These are phyloP conservation scores for Mobula hypostoma DNA, from an alignment of 2,113 vertebrate species.

Conservation along the genomic window DNA sequence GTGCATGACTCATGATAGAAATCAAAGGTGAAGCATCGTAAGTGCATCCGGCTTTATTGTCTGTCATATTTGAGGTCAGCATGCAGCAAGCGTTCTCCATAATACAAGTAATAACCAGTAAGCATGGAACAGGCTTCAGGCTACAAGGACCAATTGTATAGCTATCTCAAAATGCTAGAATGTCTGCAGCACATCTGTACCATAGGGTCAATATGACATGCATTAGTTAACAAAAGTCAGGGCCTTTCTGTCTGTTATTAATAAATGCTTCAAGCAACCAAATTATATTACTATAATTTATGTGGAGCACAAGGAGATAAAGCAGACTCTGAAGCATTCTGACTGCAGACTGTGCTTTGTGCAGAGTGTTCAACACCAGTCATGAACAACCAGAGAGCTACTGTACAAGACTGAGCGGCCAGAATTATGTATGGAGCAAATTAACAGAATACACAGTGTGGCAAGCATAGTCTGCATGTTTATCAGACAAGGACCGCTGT, in stretches of 20 bases:
- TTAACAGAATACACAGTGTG: neutral
- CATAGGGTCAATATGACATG: neutral
- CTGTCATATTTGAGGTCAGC: neutral
- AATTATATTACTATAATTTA: neutral
- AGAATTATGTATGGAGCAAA: neutral
- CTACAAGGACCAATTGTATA: neutral
- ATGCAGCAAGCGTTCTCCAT: neutral
- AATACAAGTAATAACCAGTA: neutral
- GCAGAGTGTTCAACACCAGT: neutral
- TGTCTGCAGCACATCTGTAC: neutral
- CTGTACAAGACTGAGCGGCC: neutral
- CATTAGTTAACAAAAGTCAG: neutral
- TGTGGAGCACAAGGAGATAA: neutral
- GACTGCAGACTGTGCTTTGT: neutral
- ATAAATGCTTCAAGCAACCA: neutral
- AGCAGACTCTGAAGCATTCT: neutral
- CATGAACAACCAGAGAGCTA: neutral
- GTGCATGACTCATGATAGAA: slow-evolving; percentile 8
- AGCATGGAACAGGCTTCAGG: neutral
- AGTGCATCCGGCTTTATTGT: neutral
- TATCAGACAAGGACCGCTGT: neutral
- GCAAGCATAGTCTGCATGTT: neutral
- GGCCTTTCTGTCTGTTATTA: neutral
- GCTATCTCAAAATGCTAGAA: neutral
- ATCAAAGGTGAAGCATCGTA: neutral